Evolutionary conservation across 2,113 vertebrate species (phyloP).

Genomic region (Phalacrocorax brasilianus): DNA sequence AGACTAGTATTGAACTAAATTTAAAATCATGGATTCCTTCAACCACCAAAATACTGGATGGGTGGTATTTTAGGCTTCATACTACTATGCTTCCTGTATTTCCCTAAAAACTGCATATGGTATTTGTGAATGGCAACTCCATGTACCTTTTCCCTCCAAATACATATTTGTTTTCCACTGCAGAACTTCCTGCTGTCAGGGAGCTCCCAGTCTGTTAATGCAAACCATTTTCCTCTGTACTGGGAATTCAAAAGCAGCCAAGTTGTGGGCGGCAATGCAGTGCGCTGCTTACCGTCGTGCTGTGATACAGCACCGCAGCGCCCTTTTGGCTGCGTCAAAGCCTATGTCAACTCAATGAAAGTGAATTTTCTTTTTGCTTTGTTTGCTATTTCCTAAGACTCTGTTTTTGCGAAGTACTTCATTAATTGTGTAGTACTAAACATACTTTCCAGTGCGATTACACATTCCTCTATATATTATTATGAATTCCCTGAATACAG

Average conservation of each 20-base stretch:
- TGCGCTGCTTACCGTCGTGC: rapidly evolving
- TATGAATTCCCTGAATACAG: background rate
- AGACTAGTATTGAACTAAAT: background rate
- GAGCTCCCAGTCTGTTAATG: background rate
- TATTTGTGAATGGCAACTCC: background rate
- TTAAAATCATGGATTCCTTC: background rate
- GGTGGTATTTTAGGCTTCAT: background rate
- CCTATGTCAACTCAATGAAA: background rate
- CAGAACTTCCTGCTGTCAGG: background rate
- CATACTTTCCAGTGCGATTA: background rate
- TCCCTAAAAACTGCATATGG: background rate
- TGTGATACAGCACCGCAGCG: background rate
- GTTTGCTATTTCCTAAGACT: background rate
- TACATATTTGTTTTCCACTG: background rate
- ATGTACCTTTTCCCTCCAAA: background rate
- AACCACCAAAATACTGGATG: background rate
- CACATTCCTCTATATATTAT: background rate
- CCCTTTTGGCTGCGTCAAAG: background rate
- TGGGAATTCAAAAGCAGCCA: background rate
- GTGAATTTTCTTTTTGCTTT: background rate
- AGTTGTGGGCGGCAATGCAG: no score
- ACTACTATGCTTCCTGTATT: background rate
- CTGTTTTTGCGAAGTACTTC: background rate
- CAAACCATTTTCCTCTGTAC: background rate
- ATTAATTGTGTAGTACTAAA: background rate